These are phyloP conservation scores for Arctia plantaginis DNA, from an alignment of 2,888 invertebrate genomes.

Conservation along the genomic window DNA sequence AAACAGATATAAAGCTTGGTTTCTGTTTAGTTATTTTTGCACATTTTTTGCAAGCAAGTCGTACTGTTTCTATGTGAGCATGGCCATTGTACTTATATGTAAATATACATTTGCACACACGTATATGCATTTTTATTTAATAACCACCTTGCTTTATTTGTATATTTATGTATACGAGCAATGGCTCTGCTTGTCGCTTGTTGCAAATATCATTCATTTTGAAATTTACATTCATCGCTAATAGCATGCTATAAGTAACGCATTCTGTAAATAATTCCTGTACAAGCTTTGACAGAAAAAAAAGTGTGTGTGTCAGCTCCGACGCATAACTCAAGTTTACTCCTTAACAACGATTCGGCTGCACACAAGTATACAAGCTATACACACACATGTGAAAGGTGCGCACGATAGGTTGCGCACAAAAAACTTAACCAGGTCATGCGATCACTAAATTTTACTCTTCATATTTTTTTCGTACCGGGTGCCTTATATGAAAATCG, in stretches of 20 bases:
- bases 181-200: slow-evolving; percentile 68
- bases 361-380: no score
- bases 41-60: slow-evolving; percentile 4
- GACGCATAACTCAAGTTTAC: no score
- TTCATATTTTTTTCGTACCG: no score
- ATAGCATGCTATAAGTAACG: background rate
- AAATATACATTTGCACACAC: slow-evolving; percentile 74
- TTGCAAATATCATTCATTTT: slow-evolving; percentile 7
- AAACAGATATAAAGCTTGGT: background rate
- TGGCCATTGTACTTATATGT: slow-evolving; percentile 82
- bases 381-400: no score
- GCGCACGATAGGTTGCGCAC: no score
- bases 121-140: slow-evolving; percentile 75
- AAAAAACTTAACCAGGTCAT: no score
- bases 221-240: background rate
- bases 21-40: background rate
- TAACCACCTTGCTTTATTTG: slow-evolving; percentile 54
- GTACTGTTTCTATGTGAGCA: slow-evolving; percentile 58
- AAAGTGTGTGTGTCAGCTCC: no score
- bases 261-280: background rate
- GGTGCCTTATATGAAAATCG: no score
- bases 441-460: no score
- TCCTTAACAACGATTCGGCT: no score
- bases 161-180: slow-evolving; percentile 76
- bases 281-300: no score